phyloP scores from a whole-genome alignment of 1,140 invertebrate species.

The Hetaerina americana region DNA sequence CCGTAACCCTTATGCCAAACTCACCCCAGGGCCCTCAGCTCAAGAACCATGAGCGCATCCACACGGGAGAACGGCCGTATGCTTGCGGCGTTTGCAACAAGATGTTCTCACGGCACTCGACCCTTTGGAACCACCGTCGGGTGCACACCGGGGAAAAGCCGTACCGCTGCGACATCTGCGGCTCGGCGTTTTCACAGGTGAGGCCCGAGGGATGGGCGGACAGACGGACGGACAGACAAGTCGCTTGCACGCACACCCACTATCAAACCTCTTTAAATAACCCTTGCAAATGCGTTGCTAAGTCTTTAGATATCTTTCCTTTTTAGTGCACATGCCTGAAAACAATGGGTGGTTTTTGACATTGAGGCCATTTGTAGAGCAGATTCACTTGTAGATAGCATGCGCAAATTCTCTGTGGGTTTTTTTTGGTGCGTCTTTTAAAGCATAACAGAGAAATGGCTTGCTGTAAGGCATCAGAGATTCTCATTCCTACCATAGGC shows the following conservation, averaged over 20 bases:
- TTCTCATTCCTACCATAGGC: too few relatives aligned
- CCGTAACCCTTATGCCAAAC: not conserved
- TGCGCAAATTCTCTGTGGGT: too few relatives aligned
- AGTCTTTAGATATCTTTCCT: too few relatives aligned
- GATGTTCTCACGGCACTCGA: constrained; percentile 73
- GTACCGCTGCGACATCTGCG: constrained; percentile 69
- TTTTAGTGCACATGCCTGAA: too few relatives aligned
- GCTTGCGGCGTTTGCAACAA: constrained; percentile 85
- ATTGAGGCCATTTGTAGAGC: too few relatives aligned
- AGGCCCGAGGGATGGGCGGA: not conserved
- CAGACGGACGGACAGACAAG: not conserved
- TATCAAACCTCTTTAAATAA: too few relatives aligned
- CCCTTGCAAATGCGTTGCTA: too few relatives aligned
- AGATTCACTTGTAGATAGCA: too few relatives aligned
- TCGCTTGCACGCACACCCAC: not conserved
- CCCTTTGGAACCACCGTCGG: constrained; percentile 79
- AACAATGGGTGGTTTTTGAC: too few relatives aligned
- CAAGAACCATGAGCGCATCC: constrained; percentile 84
- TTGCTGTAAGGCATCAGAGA: too few relatives aligned
- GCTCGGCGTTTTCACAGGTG: constrained; percentile 71
- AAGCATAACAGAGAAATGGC: too few relatives aligned
- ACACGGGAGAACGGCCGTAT: constrained; percentile 80
- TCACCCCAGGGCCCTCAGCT: constrained; percentile 69
- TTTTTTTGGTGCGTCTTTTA: too few relatives aligned
- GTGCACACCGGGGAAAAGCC: constrained; percentile 92